A percentile compares a stretch with the other conserved stretches of the same genome.
These are phyloP conservation scores for Leucozona laternaria DNA, from an alignment of 2,888 invertebrate species.

Conservation along the genomic window DNA sequence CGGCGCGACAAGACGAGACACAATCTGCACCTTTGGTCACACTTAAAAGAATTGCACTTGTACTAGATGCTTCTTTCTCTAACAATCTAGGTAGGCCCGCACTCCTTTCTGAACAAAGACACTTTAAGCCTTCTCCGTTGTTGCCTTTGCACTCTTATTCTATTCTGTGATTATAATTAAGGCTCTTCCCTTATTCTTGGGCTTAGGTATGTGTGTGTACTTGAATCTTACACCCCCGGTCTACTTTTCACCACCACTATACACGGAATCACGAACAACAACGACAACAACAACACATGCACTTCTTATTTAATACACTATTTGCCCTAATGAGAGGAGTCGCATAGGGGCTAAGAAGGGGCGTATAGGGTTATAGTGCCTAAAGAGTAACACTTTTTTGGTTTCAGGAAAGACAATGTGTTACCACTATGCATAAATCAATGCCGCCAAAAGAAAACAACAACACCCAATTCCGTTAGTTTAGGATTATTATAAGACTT, in stretches of 20 bases:
- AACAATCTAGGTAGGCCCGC: conserved; percentile 19
- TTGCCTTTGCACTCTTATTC: conserved; percentile 47
- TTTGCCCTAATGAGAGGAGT: conserved; percentile 58
- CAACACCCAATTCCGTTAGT: conserved; percentile 23
- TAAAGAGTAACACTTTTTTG: conserved; percentile 58
- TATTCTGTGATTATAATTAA: conserved; percentile 64
- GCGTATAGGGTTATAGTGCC: conserved; percentile 8
- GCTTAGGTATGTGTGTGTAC: conserved; percentile 36
- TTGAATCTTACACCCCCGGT: conserved; percentile 66
- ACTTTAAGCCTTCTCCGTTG: conserved; percentile 60
- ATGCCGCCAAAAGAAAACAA: conserved; percentile 51
- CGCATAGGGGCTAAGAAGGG: conserved; percentile 6
- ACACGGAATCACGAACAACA: too few species aligned
- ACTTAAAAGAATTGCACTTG: conserved; percentile 63
- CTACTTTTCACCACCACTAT: conserved; percentile 46
- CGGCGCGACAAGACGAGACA: conserved; percentile 34
- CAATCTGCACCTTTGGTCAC: conserved; percentile 68
- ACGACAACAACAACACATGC: conserved; percentile 16
- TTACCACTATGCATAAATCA: conserved; percentile 41
- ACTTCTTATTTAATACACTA: conserved; percentile 66
- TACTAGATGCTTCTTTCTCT: conserved; percentile 8
- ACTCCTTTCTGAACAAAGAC: conserved; percentile 23
- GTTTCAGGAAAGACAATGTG: conserved; percentile 59
- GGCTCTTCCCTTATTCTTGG: conserved; percentile 42
- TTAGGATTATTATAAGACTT: conserved; percentile 16